Percentiles rank a stretch among this genome's conserved stretches.
Evolutionary conservation across 2,113 vertebrate genomes (phyloP).

Genomic region (Protomyctophum bolini): DNA sequence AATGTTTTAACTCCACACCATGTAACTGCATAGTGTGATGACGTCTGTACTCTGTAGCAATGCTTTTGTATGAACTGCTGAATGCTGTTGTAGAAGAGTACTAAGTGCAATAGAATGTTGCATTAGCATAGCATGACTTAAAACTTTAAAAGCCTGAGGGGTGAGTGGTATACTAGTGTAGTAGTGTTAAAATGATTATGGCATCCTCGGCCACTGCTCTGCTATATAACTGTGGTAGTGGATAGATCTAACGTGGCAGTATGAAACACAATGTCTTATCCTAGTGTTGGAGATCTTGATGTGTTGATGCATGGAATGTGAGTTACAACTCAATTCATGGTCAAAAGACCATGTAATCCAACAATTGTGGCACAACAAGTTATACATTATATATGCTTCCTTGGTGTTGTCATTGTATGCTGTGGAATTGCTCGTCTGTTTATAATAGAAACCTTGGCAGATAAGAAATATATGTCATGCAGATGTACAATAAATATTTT

Average conservation of each 20-base stretch:
- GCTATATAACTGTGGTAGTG: background rate
- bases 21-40: constrained; percentile 42
- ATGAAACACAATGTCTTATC: constrained; percentile 28
- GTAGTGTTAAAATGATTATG: constrained; percentile 12
- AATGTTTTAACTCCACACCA: constrained; percentile 53
- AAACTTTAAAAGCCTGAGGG: constrained; percentile 13
- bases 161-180: constrained; percentile 23
- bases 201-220: constrained; percentile 6
- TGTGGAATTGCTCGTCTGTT: too few relatives aligned
- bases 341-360: too few relatives aligned
- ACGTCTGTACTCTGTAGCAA: constrained; percentile 44
- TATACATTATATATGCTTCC: too few relatives aligned
- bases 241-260: constrained; percentile 16
- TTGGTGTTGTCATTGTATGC: too few relatives aligned
- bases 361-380: too few relatives aligned
- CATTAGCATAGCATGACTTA: constrained; percentile 43
- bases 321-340: too few relatives aligned
- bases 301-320: constrained; percentile 25
- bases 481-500: too few relatives aligned
- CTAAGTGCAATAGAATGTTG: constrained; percentile 43
- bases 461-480: too few relatives aligned
- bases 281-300: constrained; percentile 12
- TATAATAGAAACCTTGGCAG: too few relatives aligned
- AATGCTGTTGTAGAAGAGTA: constrained; percentile 32
- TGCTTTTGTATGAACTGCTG: constrained; percentile 38